phyloP scores from a whole-genome alignment of 2,888 invertebrate species.

The Drosophila acutilabella region DNA sequence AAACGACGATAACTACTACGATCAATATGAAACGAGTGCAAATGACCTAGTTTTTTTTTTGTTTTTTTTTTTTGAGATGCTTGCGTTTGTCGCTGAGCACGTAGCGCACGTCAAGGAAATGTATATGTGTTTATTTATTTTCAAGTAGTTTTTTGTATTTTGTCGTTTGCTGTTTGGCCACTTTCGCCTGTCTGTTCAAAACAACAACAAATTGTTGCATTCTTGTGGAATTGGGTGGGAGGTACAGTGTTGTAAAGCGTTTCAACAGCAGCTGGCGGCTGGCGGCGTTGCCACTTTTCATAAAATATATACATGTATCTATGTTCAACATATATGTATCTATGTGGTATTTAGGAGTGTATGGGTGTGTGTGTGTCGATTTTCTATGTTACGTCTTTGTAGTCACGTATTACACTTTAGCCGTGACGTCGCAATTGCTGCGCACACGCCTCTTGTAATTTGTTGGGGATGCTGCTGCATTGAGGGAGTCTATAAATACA shows the following conservation, averaged over 20 bases:
- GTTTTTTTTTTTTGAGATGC: conserved; percentile 39
- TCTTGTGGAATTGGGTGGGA: conserved; percentile 19
- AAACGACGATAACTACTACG: conserved; percentile 12
- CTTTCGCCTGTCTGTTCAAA: conserved; percentile 56
- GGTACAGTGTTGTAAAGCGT: conserved; percentile 60
- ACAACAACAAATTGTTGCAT: conserved; percentile 42
- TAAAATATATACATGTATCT: neutral
- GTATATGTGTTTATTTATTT: conserved; percentile 8
- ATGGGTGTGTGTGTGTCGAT: conserved; percentile 10
- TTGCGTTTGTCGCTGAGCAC: conserved; percentile 36
- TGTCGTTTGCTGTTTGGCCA: conserved; percentile 26
- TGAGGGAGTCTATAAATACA: conserved; percentile 31
- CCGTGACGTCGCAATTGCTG: conserved; percentile 29
- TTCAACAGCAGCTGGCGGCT: conserved; percentile 40
- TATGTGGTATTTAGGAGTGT: neutral
- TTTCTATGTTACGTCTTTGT: conserved; percentile 47
- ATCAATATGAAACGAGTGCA: conserved; percentile 48
- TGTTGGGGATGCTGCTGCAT: neutral
- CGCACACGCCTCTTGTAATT: conserved; percentile 20
- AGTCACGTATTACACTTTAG: conserved; percentile 55
- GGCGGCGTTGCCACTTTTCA: conserved; percentile 48
- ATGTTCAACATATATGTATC: neutral
- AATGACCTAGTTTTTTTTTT: conserved; percentile 58
- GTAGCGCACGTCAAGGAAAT: conserved; percentile 54
- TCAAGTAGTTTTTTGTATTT: neutral